Base-by-base conservation (phyloP, 2,888 invertebrate genomes). In the Lottia gigantea region DNA sequence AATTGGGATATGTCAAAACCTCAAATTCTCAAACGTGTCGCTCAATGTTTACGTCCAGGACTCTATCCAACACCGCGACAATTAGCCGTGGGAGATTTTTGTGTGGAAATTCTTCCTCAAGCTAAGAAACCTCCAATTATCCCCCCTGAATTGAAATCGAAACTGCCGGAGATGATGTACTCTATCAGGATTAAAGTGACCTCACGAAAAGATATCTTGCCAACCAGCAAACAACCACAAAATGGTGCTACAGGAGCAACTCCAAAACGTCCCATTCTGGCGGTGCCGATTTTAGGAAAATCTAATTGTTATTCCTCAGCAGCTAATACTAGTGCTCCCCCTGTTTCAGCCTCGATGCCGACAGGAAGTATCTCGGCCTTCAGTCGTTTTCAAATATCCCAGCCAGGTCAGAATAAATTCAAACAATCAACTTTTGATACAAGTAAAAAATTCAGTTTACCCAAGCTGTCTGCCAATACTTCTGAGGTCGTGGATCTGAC, bases 1-100 rank as follows among this genome's bases (percentile, higher is more conserved):
- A 78, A 80, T 66, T 86, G 85, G 85, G 83, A 81, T 23, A 72
- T 70, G 8, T 74, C 78, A 40, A 80, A 83, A 40, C 78, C 79
- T 8, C 78, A 82, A 55, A 80, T 86, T 71, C 74, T 86, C n/a
- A 79, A 80, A 6, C 78, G 78, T 47, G 80, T 85, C 23, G 80
- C 84, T 8, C 77, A 79, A 25, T 80, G 78, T 46, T 76, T 84
- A 16, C 77, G 76, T 1, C 74, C 76, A 23, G 78, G 76, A 19
- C 72, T 73, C 14, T 83, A 80, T 71, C 80, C 81, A 0, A 61
- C 70, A 8, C 76, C 76, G 14, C 68, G 76, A 19, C 71, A 73
- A 6, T 75, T 80, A 47, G 66, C 71, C 25, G 76, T 82, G 46
- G 77, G 78, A 4, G 77, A 80, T 12, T 84, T 80, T 74, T 64